Conservation (phyloP, 2,797 vertebrate genomes). For the Alauda arvensis region DNA sequence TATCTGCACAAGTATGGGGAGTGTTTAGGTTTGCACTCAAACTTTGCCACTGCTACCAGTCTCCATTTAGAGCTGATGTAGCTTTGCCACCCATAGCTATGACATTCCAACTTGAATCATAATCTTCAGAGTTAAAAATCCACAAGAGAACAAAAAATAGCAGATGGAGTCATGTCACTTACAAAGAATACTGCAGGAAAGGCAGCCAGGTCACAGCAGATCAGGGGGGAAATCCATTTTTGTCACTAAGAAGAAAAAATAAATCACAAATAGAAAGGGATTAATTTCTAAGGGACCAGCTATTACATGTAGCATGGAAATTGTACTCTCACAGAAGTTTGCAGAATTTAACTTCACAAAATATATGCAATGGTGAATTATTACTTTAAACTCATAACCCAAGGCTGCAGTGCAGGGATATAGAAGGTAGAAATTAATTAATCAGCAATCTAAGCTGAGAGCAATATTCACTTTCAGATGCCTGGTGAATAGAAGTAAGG, state of each 20-base stretch:
- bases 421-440: conserved; percentile 29
- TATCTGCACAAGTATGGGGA: not conserved
- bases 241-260: conserved; percentile 35
- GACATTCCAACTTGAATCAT: not conserved
- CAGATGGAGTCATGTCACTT: conserved; percentile 34
- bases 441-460: conserved; percentile 11
- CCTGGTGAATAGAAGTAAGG: not conserved
- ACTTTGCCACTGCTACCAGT: not conserved
- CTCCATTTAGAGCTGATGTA: not conserved
- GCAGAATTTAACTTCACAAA: conserved; percentile 15
- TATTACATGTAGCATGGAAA: conserved; percentile 14
- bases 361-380: not conserved
- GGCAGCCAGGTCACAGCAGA: conserved; percentile 12
- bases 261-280: conserved; percentile 6
- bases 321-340: not conserved
- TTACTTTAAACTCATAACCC: conserved; percentile 3
- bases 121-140: not conserved
- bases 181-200: not conserved
- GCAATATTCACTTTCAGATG: not conserved
- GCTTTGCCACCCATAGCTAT: not conserved
- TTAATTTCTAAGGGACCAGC: conserved; percentile 17
- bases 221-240: not conserved
- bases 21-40: not conserved
- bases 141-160: conserved; percentile 3
- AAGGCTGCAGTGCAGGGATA: not conserved